These are phyloP conservation scores for Eugnorisma glareosa DNA, from an alignment of 2,888 invertebrate genomes.

Conservation along the genomic window DNA sequence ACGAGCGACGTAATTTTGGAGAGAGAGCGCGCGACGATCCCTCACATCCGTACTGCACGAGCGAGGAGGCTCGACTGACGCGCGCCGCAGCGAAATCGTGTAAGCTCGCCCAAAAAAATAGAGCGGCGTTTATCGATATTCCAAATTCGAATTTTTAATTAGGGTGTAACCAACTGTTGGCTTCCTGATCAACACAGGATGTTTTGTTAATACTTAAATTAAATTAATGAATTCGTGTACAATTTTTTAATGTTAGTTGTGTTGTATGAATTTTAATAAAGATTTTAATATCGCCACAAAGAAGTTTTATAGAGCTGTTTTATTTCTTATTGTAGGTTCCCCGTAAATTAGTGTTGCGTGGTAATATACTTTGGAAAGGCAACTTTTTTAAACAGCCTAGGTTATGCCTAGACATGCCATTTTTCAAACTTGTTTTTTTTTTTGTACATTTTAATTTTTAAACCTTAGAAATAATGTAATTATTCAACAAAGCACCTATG, in stretches of 20 bases:
- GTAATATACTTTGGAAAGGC: slow-evolving; percentile 1
- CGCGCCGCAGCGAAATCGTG: slow-evolving; percentile 62
- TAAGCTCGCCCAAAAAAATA: slow-evolving; percentile 68
- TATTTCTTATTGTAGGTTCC: background rate
- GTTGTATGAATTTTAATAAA: slow-evolving; percentile 15
- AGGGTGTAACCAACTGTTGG: slow-evolving; percentile 62
- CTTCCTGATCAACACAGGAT: slow-evolving; percentile 40
- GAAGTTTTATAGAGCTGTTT: slow-evolving; percentile 12
- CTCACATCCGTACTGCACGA: slow-evolving; percentile 61
- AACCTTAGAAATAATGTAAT: slow-evolving; percentile 5
- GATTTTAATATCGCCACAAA: background rate
- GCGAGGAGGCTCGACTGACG: slow-evolving; percentile 76
- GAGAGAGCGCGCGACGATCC: slow-evolving; percentile 26
- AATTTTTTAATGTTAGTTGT: slow-evolving; percentile 4
- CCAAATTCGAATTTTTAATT: slow-evolving; percentile 72
- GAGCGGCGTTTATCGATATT: slow-evolving; percentile 69
- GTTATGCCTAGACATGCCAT: background rate
- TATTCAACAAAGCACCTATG: background rate
- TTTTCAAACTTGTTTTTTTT: slow-evolving; percentile 3
- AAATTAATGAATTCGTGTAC: slow-evolving; percentile 20
- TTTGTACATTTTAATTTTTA: slow-evolving; percentile 2
- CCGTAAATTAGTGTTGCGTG: slow-evolving; percentile 23
- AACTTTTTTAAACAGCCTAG: background rate
- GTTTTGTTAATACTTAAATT: slow-evolving; percentile 15
- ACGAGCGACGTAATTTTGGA: slow-evolving; percentile 70